Base-by-base conservation (phyloP, 2,888 invertebrate species). In the Onchidella celtica region DNA sequence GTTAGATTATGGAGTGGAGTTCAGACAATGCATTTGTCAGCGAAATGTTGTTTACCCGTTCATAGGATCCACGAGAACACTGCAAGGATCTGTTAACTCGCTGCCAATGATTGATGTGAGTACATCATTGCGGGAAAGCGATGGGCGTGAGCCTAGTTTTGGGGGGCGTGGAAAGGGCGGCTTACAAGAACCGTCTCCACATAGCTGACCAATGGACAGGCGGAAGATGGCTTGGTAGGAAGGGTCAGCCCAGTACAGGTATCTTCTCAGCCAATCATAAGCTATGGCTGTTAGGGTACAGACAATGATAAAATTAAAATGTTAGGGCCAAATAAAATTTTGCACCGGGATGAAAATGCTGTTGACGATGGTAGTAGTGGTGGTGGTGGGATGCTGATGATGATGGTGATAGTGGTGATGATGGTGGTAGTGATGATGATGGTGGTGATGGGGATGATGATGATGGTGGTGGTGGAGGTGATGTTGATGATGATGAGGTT, bases 221-320 rank as follows among this genome's bases (percentile, higher is more conserved):
- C 68, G 27, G 38, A 87, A 75, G 29, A 88, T 87, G 63, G 86
- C 83, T 83, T 87, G 86, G 83, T 86, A 88, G 2, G 86, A 84
- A 11, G 86, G 85, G 65, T 88, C 88, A 4, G 86, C 86, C 87
- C 87, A 88, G 69, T 86, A 87, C 21, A 86, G 83, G 1, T 81
- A 78, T 61, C 87, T 83, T 11, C 86, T 85, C n/a, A 84, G 59
- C 86, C 86, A 86, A 79, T 88, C 87, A 14, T 87, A 81, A 0
- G 87, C 83, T 1, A 87, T 75, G 14, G 85, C 88, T 87, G 79
- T 21, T 59, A 34, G n/a, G n/a, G n/a, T n/a, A n/a, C n/a, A n/a
- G n/a, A n/a, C n/a, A n/a, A n/a, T n/a, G n/a, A n/a, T n/a, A n/a
- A n/a, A n/a, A n/a, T n/a, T n/a, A n/a, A n/a, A n/a, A n/a, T n/a